Percentiles rank a stretch among this genome's conserved stretches.
phyloP scores from a whole-genome alignment of 1,140 invertebrate species.

The Bombus superbus region DNA sequence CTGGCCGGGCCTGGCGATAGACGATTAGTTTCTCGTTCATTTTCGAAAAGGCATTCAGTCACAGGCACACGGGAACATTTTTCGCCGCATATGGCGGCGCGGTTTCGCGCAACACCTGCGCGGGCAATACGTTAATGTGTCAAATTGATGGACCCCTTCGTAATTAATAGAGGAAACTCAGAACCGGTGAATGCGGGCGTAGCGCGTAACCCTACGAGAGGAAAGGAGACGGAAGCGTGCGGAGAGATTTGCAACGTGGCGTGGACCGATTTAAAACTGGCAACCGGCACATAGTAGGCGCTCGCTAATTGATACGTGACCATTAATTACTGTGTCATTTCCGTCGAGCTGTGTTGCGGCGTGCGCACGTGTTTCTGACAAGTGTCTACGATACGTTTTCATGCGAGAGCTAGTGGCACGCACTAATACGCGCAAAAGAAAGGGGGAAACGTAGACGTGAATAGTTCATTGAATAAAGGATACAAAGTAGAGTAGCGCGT shows the following conservation, averaged over 20 bases:
- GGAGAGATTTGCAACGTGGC: constrained; percentile 65
- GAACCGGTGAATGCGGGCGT: constrained; percentile 35
- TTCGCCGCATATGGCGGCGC: constrained; percentile 65
- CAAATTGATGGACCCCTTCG: constrained; percentile 81
- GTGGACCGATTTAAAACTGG: constrained; percentile 79
- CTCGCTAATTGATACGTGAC: constrained; percentile 81
- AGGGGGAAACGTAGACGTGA: neutral
- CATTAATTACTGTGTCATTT: constrained; percentile 83
- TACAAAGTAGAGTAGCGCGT: too few species aligned
- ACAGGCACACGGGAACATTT: constrained; percentile 53
- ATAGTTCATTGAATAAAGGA: too few species aligned
- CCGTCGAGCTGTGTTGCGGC: constrained; percentile 76
- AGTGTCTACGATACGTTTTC: constrained; percentile 65
- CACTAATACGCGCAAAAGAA: neutral
- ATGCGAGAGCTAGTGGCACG: neutral
- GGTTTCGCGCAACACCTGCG: constrained; percentile 78
- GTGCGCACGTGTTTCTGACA: constrained; percentile 79
- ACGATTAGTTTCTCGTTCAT: constrained; percentile 47
- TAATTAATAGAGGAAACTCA: constrained; percentile 79
- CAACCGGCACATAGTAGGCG: constrained; percentile 68
- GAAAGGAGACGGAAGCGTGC: constrained; percentile 9
- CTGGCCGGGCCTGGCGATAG: neutral
- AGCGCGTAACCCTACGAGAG: too few species aligned
- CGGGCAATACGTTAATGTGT: constrained; percentile 81
- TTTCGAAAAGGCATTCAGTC: constrained; percentile 55